Evolutionary conservation across 2,888 invertebrate genomes (phyloP).

Genomic region (Lymantria monacha): DNA sequence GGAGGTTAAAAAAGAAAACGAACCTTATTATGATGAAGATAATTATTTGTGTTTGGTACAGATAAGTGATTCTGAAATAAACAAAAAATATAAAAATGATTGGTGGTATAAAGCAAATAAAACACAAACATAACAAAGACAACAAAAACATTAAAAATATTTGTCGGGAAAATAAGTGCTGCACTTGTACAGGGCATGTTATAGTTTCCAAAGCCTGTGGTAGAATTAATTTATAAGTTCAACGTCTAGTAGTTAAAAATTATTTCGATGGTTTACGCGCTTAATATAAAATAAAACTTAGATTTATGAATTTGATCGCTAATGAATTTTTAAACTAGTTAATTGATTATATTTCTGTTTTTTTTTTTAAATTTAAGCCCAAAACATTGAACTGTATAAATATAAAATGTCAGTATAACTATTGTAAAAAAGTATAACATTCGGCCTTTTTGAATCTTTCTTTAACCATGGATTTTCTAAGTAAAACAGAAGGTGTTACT

Average conservation of each 20-base stretch:
- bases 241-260: neutral
- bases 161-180: slow-evolving; percentile 27
- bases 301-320: too few relatives aligned
- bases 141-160: slow-evolving; percentile 57
- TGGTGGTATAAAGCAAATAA: slow-evolving; percentile 81
- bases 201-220: slow-evolving; percentile 37
- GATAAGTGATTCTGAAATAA: slow-evolving; percentile 94
- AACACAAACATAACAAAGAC: slow-evolving; percentile 73
- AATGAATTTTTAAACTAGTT: too few relatives aligned
- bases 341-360: too few relatives aligned
- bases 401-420: too few relatives aligned
- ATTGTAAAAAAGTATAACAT: too few relatives aligned
- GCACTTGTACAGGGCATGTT: slow-evolving; percentile 26
- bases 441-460: too few relatives aligned
- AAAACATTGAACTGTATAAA: too few relatives aligned
- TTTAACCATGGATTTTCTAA: too few relatives aligned
- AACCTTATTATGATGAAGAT: slow-evolving; percentile 91
- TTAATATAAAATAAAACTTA: too few relatives aligned
- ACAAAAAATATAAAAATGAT: slow-evolving; percentile 82
- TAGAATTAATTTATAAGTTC: slow-evolving; percentile 33
- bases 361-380: too few relatives aligned
- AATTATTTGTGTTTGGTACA: slow-evolving; percentile 93
- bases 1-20: slow-evolving; percentile 78
- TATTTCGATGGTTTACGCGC: too few relatives aligned
- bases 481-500: too few relatives aligned